Percentiles rank a stretch among this genome's conserved stretches.
These are phyloP conservation scores for Mastomys natalensis DNA, from an alignment of 2,113 vertebrate species.

Conservation along the genomic window DNA sequence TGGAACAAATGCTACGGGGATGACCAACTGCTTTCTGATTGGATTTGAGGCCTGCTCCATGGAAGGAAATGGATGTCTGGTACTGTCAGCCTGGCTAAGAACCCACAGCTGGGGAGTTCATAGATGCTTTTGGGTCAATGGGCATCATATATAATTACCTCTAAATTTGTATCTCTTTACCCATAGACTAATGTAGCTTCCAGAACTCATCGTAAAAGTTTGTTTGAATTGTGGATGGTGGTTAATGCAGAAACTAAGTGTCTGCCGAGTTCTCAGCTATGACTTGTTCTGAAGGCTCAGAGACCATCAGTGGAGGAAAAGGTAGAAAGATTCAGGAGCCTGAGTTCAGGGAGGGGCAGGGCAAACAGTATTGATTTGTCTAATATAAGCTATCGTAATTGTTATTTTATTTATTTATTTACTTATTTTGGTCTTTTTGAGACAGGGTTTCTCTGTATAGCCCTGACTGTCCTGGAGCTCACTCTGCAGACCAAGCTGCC, in stretches of 20 bases:
- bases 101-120: background rate
- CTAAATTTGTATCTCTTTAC: background rate
- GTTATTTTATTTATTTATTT: too few species aligned
- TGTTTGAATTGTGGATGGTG: background rate
- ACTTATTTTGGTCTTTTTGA: background rate
- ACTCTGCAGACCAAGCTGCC: background rate
- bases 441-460: background rate
- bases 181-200: too few species aligned
- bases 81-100: background rate
- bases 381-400: background rate
- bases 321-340: background rate
- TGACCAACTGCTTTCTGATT: background rate
- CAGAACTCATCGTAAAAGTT: background rate
- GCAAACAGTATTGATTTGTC: background rate
- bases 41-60: background rate
- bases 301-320: background rate
- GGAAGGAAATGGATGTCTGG: background rate
- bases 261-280: background rate
- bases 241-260: background rate
- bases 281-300: background rate
- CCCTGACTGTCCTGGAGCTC: background rate
- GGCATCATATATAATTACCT: background rate
- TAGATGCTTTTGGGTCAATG: background rate
- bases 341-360: background rate
- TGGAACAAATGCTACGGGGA: background rate